These are phyloP conservation scores for Tapirus indicus DNA, from an alignment of 2,797 vertebrate species.

Conservation along the genomic window DNA sequence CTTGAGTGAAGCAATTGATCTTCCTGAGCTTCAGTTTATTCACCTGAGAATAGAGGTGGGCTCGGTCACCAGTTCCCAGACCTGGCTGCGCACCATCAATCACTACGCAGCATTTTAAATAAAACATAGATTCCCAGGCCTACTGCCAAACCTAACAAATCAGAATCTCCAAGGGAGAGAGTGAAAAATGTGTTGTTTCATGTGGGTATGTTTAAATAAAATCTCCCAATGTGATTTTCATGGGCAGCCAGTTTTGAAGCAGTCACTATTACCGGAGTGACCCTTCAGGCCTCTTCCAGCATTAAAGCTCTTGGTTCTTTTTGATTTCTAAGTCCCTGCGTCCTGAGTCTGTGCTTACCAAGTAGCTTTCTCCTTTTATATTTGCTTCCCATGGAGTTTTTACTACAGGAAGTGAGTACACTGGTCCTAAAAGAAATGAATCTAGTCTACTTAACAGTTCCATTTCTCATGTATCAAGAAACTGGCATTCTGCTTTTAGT, in stretches of 20 bases:
- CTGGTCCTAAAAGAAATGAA: conserved; percentile 13
- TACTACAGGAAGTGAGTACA: not conserved
- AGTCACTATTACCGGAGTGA: not conserved
- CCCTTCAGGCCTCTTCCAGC: not conserved
- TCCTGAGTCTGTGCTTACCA: not conserved
- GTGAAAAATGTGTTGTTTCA: not conserved
- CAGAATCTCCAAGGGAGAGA: not conserved
- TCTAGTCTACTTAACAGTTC: not conserved
- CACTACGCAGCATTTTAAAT: not conserved
- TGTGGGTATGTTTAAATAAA: not conserved
- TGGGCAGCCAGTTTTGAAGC: not conserved
- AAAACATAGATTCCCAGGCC: not conserved
- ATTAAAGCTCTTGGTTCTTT: not conserved
- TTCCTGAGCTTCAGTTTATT: not conserved
- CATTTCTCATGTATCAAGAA: not conserved
- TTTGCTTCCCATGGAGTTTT: not conserved
- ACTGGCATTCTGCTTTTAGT: not conserved
- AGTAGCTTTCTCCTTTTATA: not conserved
- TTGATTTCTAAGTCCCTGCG: not conserved
- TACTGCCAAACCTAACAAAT: not conserved
- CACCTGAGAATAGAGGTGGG: not conserved
- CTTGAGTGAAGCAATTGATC: not conserved
- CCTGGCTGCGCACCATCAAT: not conserved
- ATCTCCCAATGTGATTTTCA: not conserved
- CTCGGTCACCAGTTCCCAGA: not conserved